Conservation (phyloP, 2,888 invertebrate genomes). For the Drosophila aldrichi region DNA sequence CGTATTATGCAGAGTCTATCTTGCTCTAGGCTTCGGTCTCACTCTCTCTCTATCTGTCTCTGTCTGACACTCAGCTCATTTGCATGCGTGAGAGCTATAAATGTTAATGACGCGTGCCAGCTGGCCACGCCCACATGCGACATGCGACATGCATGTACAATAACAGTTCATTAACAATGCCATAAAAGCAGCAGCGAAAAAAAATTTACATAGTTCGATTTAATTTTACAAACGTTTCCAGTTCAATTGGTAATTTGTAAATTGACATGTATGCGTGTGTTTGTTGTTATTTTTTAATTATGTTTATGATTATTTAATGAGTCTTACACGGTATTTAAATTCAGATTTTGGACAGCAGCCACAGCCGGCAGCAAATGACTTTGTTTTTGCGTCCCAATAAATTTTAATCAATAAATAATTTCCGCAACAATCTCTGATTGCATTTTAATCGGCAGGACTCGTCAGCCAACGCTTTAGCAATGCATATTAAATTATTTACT, state of each 20-base stretch:
- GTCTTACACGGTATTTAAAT: constrained; percentile 39
- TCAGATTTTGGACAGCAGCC: constrained; percentile 34
- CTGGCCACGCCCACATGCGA: constrained; percentile 10
- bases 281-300: constrained; percentile 45
- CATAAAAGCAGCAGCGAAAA: constrained; percentile 13
- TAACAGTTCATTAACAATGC: constrained; percentile 61
- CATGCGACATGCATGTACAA: not conserved
- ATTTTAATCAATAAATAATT: constrained; percentile 68
- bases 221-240: constrained; percentile 1
- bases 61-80: constrained; percentile 12
- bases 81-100: constrained; percentile 16
- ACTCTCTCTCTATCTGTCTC: too few species aligned
- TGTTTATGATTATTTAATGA: constrained; percentile 68
- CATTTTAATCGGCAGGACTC: constrained; percentile 41
- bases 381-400: constrained; percentile 11
- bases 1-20: not conserved
- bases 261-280: constrained; percentile 3
- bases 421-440: constrained; percentile 63
- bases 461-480: constrained; percentile 18
- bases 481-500: constrained; percentile 39
- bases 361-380: constrained; percentile 1
- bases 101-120: constrained; percentile 6
- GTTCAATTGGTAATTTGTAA: constrained; percentile 38
- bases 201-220: constrained; percentile 10
- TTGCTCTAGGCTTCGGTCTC: not conserved